Conservation (phyloP, 2,888 invertebrate genomes). For the Lepas anatifera region DNA sequence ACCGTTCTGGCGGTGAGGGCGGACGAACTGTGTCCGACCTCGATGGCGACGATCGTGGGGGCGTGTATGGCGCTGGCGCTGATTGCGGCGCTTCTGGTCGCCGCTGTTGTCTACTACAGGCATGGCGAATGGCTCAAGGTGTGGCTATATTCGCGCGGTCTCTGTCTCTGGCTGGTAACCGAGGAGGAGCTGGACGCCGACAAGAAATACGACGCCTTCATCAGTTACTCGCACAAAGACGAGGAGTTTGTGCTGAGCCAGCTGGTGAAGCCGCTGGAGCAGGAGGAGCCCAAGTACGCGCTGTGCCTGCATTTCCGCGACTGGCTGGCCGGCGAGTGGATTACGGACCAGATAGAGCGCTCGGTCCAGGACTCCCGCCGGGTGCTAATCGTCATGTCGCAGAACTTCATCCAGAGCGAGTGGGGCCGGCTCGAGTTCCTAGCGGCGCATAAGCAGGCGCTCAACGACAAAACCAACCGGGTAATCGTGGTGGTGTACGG, state of each 20-base stretch:
- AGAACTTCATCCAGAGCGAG: slow-evolving; percentile 57
- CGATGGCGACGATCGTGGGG: slow-evolving; percentile 12
- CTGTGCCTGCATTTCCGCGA: slow-evolving; percentile 61
- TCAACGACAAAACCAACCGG: slow-evolving; percentile 51
- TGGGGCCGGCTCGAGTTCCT: slow-evolving; percentile 66
- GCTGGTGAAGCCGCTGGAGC: slow-evolving; percentile 52
- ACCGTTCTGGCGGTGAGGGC: neutral
- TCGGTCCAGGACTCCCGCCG: slow-evolving; percentile 57
- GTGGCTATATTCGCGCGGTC: slow-evolving; percentile 49
- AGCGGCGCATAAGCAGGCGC: slow-evolving; percentile 55
- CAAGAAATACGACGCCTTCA: slow-evolving; percentile 59
- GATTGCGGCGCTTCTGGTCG: slow-evolving; percentile 21
- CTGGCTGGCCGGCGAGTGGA: slow-evolving; percentile 59
- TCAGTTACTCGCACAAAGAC: slow-evolving; percentile 63
- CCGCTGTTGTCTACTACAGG: slow-evolving; percentile 28
- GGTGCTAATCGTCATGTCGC: slow-evolving; percentile 54
- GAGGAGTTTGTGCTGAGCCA: slow-evolving; percentile 52
- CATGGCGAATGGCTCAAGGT: slow-evolving; percentile 46
- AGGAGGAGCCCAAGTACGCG: slow-evolving; percentile 47
- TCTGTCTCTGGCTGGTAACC: slow-evolving; percentile 49
- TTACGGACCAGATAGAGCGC: slow-evolving; percentile 51
- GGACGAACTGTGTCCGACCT: slow-evolving; percentile 14
- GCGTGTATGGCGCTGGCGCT: slow-evolving; percentile 22
- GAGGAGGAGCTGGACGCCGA: slow-evolving; percentile 50
- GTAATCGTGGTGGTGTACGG: slow-evolving; percentile 60